Conservation (phyloP, 2,888 invertebrate genomes). For the Mythimna albipuncta region DNA sequence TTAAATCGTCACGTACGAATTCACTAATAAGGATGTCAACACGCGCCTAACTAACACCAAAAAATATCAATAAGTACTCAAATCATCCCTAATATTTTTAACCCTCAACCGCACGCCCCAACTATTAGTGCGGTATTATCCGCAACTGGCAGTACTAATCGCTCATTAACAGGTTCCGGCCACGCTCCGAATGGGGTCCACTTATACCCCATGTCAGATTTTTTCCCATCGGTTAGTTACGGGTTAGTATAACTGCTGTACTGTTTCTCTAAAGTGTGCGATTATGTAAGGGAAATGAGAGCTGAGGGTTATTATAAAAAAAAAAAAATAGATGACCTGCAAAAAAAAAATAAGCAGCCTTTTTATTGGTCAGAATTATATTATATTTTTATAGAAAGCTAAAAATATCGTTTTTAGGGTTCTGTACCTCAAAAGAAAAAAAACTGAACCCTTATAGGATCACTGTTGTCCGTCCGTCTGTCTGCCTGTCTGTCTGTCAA, state of each 20-base stretch:
- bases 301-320: not conserved
- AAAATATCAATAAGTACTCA: slow-evolving; percentile 61
- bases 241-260: slow-evolving; percentile 43
- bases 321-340: not conserved
- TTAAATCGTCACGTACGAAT: slow-evolving; percentile 49
- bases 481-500: too few species aligned
- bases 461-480: too few species aligned
- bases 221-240: slow-evolving; percentile 60
- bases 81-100: slow-evolving; percentile 64
- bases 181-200: slow-evolving; percentile 69
- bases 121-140: slow-evolving; percentile 87
- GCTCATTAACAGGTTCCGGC: slow-evolving; percentile 88
- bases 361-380: too few species aligned
- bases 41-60: slow-evolving; percentile 56
- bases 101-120: slow-evolving; percentile 80
- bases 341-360: slow-evolving; percentile 4
- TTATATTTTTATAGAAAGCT: too few species aligned
- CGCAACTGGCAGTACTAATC: slow-evolving; percentile 89
- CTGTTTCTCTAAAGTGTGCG: slow-evolving; percentile 34
- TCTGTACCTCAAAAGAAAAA: too few species aligned
- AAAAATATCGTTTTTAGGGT: too few species aligned
- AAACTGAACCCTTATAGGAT: too few species aligned
- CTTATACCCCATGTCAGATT: slow-evolving; percentile 58
- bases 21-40: slow-evolving; percentile 64
- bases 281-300: slow-evolving; percentile 15